Evolutionary conservation across 1,140 invertebrate genomes (phyloP).

Genomic region (Triops cancriformis): DNA sequence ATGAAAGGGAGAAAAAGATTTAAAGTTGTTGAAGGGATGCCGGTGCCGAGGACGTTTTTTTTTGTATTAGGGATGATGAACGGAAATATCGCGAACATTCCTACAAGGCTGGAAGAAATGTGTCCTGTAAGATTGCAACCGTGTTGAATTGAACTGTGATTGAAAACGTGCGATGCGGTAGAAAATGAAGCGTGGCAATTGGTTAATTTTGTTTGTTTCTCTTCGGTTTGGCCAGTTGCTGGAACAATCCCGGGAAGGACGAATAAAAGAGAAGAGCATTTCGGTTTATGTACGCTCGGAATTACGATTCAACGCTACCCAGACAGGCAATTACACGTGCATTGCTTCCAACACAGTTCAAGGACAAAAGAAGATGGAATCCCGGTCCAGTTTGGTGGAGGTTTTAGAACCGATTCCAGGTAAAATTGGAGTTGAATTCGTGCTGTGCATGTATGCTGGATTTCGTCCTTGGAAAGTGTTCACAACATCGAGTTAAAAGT

Average conservation of each 20-base stretch:
- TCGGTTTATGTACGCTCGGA: conserved; percentile 3
- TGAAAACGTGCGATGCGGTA: background rate
- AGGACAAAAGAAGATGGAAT: background rate
- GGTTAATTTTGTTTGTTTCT: background rate
- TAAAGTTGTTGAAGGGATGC: no score
- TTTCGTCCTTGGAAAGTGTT: no score
- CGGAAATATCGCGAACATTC: background rate
- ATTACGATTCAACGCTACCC: conserved; percentile 48
- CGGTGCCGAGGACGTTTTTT: no score
- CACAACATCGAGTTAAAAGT: no score
- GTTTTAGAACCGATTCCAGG: background rate
- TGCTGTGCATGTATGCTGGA: background rate
- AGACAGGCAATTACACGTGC: conserved; percentile 66
- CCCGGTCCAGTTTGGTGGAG: background rate
- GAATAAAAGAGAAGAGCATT: background rate
- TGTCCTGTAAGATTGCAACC: background rate
- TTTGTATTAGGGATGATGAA: background rate
- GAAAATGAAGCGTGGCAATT: background rate
- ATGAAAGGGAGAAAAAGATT: no score
- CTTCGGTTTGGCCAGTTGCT: background rate
- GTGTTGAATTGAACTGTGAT: background rate
- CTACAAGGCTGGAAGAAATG: background rate
- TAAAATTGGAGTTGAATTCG: background rate
- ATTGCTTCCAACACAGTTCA: background rate
- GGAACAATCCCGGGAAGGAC: background rate